Conservation (phyloP, 1,140 invertebrate genomes). For the Asobara japonica region DNA sequence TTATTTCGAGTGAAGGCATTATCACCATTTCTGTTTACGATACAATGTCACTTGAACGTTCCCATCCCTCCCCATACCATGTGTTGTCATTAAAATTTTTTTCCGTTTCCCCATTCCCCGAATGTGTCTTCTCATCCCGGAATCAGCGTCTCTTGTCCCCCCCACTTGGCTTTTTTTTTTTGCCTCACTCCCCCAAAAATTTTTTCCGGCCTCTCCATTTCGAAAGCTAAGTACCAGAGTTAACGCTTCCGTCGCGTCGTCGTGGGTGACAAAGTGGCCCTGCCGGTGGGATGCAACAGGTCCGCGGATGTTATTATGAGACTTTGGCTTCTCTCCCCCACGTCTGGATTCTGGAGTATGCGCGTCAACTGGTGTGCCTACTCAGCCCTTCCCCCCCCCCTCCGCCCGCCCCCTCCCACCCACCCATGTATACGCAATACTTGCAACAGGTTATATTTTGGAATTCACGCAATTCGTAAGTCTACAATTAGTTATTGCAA, state of each 20-base stretch:
- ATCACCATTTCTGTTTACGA: background rate
- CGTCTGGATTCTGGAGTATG: slow-evolving; percentile 4
- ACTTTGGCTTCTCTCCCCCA: background rate
- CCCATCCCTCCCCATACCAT: slow-evolving; percentile 52
- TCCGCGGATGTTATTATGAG: slow-evolving; percentile 21
- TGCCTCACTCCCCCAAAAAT: background rate
- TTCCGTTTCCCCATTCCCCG: slow-evolving; percentile 22
- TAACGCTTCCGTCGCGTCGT: slow-evolving; percentile 1
- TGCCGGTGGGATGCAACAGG: slow-evolving; percentile 24
- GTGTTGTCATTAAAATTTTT: slow-evolving; percentile 48
- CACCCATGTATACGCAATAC: background rate
- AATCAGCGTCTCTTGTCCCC: slow-evolving; percentile 6
- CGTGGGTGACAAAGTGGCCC: slow-evolving; percentile 19
- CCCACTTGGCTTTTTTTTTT: slow-evolving; percentile 19
- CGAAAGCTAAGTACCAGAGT: background rate
- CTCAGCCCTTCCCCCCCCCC: background rate
- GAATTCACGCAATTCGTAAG: slow-evolving; percentile 7
- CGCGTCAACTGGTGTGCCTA: slow-evolving; percentile 11
- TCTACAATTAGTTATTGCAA: background rate
- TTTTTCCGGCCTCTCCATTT: background rate
- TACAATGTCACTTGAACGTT: background rate
- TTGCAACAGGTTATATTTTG: background rate
- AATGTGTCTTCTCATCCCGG: slow-evolving; percentile 16
- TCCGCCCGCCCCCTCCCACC: too few species aligned
- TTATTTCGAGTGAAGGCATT: background rate